Evolutionary conservation across 2,888 invertebrate species (phyloP).

Genomic region (Hermaeophaga mercurialis): DNA sequence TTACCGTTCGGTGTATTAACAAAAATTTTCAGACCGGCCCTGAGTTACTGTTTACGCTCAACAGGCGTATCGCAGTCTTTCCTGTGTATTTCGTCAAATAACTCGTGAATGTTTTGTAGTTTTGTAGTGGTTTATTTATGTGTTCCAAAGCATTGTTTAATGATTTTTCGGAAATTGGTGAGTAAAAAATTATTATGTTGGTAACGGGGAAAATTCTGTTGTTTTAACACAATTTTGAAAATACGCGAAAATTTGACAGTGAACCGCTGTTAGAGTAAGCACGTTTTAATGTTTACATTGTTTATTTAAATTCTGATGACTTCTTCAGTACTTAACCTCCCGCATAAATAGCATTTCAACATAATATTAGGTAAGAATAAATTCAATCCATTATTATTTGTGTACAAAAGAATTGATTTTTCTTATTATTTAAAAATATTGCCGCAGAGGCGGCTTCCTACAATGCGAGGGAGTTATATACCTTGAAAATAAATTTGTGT

Average conservation of each 20-base stretch:
- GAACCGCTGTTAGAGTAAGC: not conserved
- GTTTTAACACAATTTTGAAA: not conserved
- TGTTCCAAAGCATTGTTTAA: slow-evolving; percentile 51
- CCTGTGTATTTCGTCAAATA: slow-evolving; percentile 50
- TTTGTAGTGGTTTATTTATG: slow-evolving; percentile 43
- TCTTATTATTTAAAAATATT: slow-evolving; percentile 9
- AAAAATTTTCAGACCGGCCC: slow-evolving; percentile 47
- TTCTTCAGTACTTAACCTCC: not conserved
- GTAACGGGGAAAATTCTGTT: not conserved
- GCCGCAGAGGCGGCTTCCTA: slow-evolving; percentile 28
- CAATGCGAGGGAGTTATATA: slow-evolving; percentile 30
- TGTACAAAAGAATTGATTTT: slow-evolving; percentile 3
- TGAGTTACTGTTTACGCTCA: slow-evolving; percentile 65
- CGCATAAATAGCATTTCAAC: not conserved
- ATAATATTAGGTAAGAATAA: slow-evolving; percentile 1
- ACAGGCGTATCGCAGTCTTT: slow-evolving; percentile 61
- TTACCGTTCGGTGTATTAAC: slow-evolving; percentile 25
- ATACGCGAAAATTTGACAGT: not conserved
- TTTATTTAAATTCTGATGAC: slow-evolving; percentile 1
- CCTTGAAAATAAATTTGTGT: slow-evolving; percentile 31
- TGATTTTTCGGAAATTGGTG: slow-evolving; percentile 50
- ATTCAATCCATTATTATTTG: not conserved
- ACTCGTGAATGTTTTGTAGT: slow-evolving; percentile 44
- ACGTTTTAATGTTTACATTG: not conserved
- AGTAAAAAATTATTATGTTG: slow-evolving; percentile 29